These are phyloP conservation scores for Drosophila repletoides DNA, from an alignment of 1,140 invertebrate species.

Conservation along the genomic window DNA sequence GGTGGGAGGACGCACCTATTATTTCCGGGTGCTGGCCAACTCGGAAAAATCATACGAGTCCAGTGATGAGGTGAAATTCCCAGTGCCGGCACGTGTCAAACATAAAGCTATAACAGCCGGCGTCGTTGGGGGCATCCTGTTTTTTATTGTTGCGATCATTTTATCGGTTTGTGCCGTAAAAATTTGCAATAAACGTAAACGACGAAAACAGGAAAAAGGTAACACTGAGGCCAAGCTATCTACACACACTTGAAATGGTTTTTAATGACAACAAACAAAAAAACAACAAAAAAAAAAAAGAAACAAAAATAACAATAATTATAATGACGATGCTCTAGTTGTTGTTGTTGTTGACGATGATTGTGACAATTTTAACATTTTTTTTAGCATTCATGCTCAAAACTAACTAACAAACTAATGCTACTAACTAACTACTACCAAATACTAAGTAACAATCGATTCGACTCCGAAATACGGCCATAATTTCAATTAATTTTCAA, in stretches of 20 bases:
- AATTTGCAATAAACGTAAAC: conserved; percentile 97
- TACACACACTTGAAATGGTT: conserved; percentile 79
- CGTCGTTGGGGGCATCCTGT: conserved; percentile 96
- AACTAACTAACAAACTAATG: conserved; percentile 25
- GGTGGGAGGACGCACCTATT: conserved; percentile 93
- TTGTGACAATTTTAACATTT: conserved; percentile 13
- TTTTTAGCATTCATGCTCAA: conserved; percentile 26
- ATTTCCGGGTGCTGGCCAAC: conserved; percentile 94
- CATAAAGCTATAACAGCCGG: conserved; percentile 96
- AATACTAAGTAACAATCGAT: conserved; percentile 16
- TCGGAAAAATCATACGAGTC: conserved; percentile 91
- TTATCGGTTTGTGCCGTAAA: conserved; percentile 97
- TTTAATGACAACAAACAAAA: conserved; percentile 48
- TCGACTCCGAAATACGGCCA: not conserved
- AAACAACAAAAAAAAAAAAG: not conserved
- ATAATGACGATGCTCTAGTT: conserved; percentile 39
- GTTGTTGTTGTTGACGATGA: conserved; percentile 57
- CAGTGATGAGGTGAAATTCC: conserved; percentile 93
- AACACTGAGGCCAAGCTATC: conserved; percentile 82
- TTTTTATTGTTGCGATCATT: conserved; percentile 98
- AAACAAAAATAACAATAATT: conserved; percentile 21
- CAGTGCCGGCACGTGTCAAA: conserved; percentile 93
- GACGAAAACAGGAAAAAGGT: conserved; percentile 98
- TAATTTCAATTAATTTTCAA: conserved; percentile 27
- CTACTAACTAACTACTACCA: conserved; percentile 10